A percentile compares a stretch with the other conserved stretches of the same genome.
phyloP scores from a whole-genome alignment of 2,888 invertebrate genomes.

The Drosophila niveifrons region DNA sequence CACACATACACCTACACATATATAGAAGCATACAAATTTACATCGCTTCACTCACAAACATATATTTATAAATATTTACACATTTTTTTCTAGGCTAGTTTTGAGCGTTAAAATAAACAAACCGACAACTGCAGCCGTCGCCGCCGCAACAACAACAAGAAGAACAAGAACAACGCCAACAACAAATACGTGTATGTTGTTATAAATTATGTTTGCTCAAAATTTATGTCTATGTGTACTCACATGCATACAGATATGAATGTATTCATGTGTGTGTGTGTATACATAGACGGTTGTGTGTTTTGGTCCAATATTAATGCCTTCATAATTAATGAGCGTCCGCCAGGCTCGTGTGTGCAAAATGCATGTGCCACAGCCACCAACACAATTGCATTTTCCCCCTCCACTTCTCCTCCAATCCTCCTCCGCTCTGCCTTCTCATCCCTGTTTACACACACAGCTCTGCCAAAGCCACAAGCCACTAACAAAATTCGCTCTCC shows the following conservation, averaged over 20 bases:
- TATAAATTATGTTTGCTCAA: slow-evolving; percentile 79
- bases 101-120: slow-evolving; percentile 64
- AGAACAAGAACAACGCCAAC: slow-evolving; percentile 31
- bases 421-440: no score
- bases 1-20: slow-evolving; percentile 12
- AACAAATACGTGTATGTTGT: slow-evolving; percentile 50
- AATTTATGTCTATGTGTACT: slow-evolving; percentile 65
- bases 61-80: slow-evolving; percentile 67
- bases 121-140: slow-evolving; percentile 53
- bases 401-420: not conserved
- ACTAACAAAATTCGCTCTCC: slow-evolving; percentile 32
- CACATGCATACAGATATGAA: slow-evolving; percentile 11
- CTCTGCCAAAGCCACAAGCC: slow-evolving; percentile 59
- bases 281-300: slow-evolving; percentile 38
- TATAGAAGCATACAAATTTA: slow-evolving; percentile 11
- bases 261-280: slow-evolving; percentile 9
- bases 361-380: slow-evolving; percentile 72
- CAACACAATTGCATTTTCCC: slow-evolving; percentile 33
- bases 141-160: slow-evolving; percentile 12
- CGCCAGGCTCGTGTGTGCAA: slow-evolving; percentile 68
- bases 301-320: slow-evolving; percentile 79
- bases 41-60: slow-evolving; percentile 33
- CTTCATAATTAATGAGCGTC: slow-evolving; percentile 81
- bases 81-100: slow-evolving; percentile 55
- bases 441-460: not conserved